Percentiles rank a stretch among this genome's conserved stretches.
phyloP scores from a whole-genome alignment of 1,140 invertebrate species.

The Steinernema khuongi region DNA sequence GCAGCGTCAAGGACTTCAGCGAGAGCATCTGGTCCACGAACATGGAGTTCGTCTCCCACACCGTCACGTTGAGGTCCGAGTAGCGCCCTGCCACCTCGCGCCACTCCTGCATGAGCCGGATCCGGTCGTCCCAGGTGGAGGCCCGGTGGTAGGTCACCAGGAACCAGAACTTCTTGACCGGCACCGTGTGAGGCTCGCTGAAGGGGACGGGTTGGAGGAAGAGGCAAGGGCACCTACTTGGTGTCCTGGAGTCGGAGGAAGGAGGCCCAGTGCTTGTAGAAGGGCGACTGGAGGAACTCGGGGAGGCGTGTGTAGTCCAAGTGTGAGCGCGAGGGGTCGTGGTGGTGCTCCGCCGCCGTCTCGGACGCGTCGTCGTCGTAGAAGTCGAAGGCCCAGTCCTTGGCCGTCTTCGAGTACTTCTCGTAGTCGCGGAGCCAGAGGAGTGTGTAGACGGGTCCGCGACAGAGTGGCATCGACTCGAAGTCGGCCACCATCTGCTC shows the following conservation, averaged over 20 bases:
- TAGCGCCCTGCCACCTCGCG: conserved; percentile 43
- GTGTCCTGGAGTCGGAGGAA: conserved; percentile 7
- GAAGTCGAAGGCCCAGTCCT: conserved; percentile 43
- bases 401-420: conserved; percentile 27
- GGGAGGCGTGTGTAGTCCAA: conserved; percentile 6
- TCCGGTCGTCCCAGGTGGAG: conserved; percentile 47
- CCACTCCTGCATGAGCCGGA: conserved; percentile 50
- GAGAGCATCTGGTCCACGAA: conserved; percentile 55
- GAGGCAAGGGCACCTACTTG: not conserved
- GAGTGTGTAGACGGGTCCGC: conserved; percentile 41
- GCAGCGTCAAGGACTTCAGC: conserved; percentile 46
- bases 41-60: conserved; percentile 56
- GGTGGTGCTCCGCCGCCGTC: not conserved
- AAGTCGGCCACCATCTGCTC: conserved; percentile 51
- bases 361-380: conserved; percentile 24
- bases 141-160: conserved; percentile 48
- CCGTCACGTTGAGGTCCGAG: conserved; percentile 41
- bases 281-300: conserved; percentile 17
- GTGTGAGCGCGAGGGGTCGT: not conserved
- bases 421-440: conserved; percentile 51
- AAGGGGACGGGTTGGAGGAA: not conserved
- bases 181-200: conserved; percentile 19
- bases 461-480: conserved; percentile 41
- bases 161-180: conserved; percentile 44
- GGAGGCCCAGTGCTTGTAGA: conserved; percentile 27